Evolutionary conservation across 2,113 vertebrate species (phyloP), one percentile per base, ranked within the genome.

Genomic region (Synodontis membranacea): DNA sequence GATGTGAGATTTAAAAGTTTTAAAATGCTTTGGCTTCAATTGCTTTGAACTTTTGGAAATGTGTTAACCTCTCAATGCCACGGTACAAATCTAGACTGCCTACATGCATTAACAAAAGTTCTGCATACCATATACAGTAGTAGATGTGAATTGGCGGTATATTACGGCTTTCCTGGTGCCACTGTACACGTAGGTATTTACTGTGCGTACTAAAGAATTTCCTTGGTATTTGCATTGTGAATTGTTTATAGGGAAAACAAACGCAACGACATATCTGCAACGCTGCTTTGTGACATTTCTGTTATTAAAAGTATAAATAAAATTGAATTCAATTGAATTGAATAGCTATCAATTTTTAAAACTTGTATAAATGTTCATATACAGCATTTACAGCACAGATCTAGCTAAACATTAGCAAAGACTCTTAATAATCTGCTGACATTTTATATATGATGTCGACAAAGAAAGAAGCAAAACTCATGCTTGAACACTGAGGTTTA

Each of bases 1-100:
- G 42, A 17, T 31, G 31, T 37, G 31, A 85, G 56, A 85, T 52
- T 19, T 25, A 85, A 85, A 85, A 46, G 72, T 78, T 48, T 60
- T 14, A n/a, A 79, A 48, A 66, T 66, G 1, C 46, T 34, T 64
- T 52, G 44, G 12, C 79, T 23, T 37, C 5, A 48, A 28, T 19
- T 85, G 12, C 46, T 28, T 46, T 64, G 6, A 79, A 37, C 42
- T 64, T 85, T 85, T 19, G 3, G 44, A 79, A 62, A 42, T 21
- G 14, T 85, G 7, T 62, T 62, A 85, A 78, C n/a, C n/a, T 60
- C 19, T 34, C 9, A 64, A 66, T 42, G 6, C 62, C n/a, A 37
- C 21, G 25, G 10, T 44, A 34, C n/a, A 50, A n/a, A 58, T 83
- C 11, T 44, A 66, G 4, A 48, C n/a, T 60, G 21, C 9, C 21